Evolutionary conservation across 2,888 invertebrate species (phyloP).

Genomic region (Incurvaria masculella): DNA sequence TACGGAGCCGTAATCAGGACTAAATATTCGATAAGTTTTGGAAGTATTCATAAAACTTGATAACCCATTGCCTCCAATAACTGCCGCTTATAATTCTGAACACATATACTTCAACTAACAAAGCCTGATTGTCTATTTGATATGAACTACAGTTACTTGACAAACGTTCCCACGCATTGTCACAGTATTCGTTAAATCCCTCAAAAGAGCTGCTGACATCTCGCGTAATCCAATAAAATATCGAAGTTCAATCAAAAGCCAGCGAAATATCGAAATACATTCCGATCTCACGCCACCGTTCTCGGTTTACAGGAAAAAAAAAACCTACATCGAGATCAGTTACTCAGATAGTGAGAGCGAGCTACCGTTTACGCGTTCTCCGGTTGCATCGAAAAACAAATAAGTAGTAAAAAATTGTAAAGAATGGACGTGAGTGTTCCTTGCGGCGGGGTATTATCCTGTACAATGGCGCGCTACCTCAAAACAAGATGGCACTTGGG

Average conservation of each 20-base stretch:
- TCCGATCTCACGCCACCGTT: not conserved
- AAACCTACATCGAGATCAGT: conserved; percentile 47
- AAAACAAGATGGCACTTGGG: conserved; percentile 12
- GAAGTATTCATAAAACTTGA: too few relatives aligned
- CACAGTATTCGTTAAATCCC: not conserved
- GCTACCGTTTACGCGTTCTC: conserved; percentile 54
- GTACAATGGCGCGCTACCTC: not conserved
- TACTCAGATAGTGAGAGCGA: conserved; percentile 38
- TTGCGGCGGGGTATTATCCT: not conserved
- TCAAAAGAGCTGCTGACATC: not conserved
- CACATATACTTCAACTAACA: too few relatives aligned
- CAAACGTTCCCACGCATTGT: not conserved
- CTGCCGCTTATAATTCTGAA: too few relatives aligned
- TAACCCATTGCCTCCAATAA: too few relatives aligned
- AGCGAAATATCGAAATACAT: not conserved
- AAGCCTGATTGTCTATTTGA: too few relatives aligned
- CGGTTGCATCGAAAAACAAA: conserved; percentile 31
- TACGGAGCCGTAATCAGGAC: too few relatives aligned
- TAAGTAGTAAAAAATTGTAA: conserved; percentile 27
- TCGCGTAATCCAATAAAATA: not conserved
- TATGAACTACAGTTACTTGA: too few relatives aligned
- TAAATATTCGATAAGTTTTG: too few relatives aligned
- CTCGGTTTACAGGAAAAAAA: not conserved
- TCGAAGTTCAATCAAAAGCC: not conserved
- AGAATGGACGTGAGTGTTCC: not conserved